Evolutionary conservation across 2,797 vertebrate species (phyloP).

Genomic region (Sebastes minor): DNA sequence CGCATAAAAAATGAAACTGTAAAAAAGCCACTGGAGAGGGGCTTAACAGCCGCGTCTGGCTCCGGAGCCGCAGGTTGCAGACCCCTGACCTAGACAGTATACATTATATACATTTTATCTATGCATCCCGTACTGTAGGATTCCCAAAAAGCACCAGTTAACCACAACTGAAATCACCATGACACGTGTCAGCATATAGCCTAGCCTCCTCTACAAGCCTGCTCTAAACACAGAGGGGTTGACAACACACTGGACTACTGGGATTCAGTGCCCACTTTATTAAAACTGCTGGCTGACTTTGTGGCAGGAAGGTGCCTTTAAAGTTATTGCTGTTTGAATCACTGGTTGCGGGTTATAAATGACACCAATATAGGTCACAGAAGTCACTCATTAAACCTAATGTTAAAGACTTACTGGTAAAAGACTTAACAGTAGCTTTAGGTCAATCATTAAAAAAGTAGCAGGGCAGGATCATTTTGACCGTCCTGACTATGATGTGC

Average conservation of each 20-base stretch:
- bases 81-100: background rate
- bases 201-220: background rate
- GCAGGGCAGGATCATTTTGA: background rate
- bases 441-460: background rate
- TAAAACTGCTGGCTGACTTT: background rate
- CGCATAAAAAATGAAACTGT: too few relatives aligned
- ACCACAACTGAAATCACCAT: conserved; percentile 2
- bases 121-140: background rate
- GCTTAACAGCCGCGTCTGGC: too few relatives aligned
- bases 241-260: too few relatives aligned
- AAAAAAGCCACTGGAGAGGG: too few relatives aligned
- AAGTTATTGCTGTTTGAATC: background rate
- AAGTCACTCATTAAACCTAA: background rate
- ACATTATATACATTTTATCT: background rate
- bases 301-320: background rate
- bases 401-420: background rate
- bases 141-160: background rate
- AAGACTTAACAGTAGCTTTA: background rate
- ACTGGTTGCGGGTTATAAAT: background rate
- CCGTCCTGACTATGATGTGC: background rate
- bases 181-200: background rate
- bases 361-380: background rate
- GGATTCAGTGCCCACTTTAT: background rate
- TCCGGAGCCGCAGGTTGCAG: too few relatives aligned
- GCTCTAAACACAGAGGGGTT: background rate